Conservation (phyloP, 2,113 vertebrate genomes). For the Chaetops frenatus region DNA sequence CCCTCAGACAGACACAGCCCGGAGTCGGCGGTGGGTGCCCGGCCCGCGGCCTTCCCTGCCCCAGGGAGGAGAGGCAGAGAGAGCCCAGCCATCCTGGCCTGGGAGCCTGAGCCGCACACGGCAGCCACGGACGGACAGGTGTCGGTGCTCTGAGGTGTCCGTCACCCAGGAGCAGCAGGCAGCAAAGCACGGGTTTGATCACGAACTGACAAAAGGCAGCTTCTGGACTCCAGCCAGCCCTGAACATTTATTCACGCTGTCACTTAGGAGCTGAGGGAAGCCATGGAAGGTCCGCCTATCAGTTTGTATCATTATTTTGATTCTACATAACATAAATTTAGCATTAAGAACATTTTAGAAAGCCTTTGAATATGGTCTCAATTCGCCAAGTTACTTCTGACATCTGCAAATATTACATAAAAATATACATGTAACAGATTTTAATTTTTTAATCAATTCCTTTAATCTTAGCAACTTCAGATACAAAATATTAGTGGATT, state of each 20-base stretch:
- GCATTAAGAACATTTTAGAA: neutral
- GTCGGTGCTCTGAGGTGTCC: fast-evolving
- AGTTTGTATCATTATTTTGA: neutral
- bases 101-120: fast-evolving
- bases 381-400: neutral
- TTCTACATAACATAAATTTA: fast-evolving
- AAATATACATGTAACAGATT: neutral
- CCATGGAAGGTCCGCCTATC: neutral
- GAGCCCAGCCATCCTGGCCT: fast-evolving
- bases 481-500: neutral
- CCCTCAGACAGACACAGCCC: neutral
- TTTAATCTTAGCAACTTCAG: neutral
- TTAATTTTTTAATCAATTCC: neutral
- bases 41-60: neutral
- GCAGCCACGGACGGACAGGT: neutral
- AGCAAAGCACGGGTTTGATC: too few relatives aligned
- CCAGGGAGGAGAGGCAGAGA: neutral
- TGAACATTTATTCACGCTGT: too few relatives aligned
- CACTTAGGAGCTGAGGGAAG: neutral
- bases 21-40: fast-evolving
- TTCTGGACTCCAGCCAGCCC: neutral
- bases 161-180: neutral
- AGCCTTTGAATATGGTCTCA: neutral
- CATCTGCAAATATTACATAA: neutral
- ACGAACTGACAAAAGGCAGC: neutral